Evolutionary conservation across 2,888 invertebrate species (phyloP).

Genomic region (Chymomyza procnemis): DNA sequence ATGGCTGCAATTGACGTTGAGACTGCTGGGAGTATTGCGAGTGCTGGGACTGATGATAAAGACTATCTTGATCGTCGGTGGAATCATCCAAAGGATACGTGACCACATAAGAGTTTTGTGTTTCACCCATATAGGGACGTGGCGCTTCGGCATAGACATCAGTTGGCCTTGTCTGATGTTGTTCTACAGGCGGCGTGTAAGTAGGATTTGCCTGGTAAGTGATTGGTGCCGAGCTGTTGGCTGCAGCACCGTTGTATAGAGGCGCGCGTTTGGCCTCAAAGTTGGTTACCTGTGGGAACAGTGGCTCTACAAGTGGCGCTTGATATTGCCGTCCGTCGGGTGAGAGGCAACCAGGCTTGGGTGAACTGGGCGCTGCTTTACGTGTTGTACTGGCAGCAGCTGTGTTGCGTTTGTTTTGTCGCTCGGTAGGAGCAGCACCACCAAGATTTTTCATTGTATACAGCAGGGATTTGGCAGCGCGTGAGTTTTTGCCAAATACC

Average conservation of each 20-base stretch:
- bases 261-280: slow-evolving; percentile 71
- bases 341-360: slow-evolving; percentile 65
- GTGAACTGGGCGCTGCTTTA: slow-evolving; percentile 47
- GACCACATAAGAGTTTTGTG: slow-evolving; percentile 65
- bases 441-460: slow-evolving; percentile 81
- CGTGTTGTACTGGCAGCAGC: slow-evolving; percentile 38
- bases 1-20: slow-evolving; percentile 9
- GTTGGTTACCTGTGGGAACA: slow-evolving; percentile 72
- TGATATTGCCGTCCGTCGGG: slow-evolving; percentile 76
- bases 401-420: not conserved
- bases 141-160: not conserved
- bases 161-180: not conserved
- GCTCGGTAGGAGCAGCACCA: slow-evolving; percentile 45
- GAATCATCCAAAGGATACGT: slow-evolving; percentile 70
- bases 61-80: slow-evolving; percentile 57
- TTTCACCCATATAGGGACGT: slow-evolving; percentile 56
- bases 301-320: slow-evolving; percentile 75
- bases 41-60: slow-evolving; percentile 24
- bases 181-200: slow-evolving; percentile 31
- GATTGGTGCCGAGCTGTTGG: not conserved
- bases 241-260: slow-evolving; percentile 42
- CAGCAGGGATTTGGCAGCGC: slow-evolving; percentile 80
- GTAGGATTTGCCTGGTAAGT: slow-evolving; percentile 34
- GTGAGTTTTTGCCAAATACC: slow-evolving; percentile 78
- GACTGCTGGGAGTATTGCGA: not conserved